phyloP scores from a whole-genome alignment of 2,888 invertebrate genomes.

The Drosophila seclusa region DNA sequence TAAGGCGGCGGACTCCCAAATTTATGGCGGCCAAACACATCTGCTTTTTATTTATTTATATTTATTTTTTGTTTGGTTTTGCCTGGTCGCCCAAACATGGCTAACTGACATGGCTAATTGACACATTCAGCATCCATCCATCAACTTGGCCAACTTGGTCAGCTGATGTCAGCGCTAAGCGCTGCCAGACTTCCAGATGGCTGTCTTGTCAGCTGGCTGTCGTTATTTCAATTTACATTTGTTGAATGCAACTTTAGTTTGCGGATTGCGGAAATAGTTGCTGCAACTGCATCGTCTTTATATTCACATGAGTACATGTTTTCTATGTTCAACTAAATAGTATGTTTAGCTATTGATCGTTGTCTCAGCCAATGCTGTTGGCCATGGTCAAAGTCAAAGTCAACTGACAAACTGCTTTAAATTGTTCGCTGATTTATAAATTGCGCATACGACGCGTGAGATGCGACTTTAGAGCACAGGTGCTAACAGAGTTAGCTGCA shows the following conservation, averaged over 20 bases:
- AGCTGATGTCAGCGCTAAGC: not conserved
- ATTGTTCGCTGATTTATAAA: slow-evolving; percentile 53
- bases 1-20: slow-evolving; percentile 43
- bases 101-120: slow-evolving; percentile 58
- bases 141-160: slow-evolving; percentile 35
- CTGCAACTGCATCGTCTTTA: slow-evolving; percentile 28
- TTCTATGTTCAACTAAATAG: slow-evolving; percentile 22
- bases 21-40: slow-evolving; percentile 41
- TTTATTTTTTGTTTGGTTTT: not conserved
- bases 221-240: slow-evolving; percentile 51
- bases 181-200: slow-evolving; percentile 10
- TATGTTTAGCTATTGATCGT: slow-evolving; percentile 42
- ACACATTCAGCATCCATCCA: slow-evolving; percentile 40
- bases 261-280: slow-evolving; percentile 67
- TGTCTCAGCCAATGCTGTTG: slow-evolving; percentile 10
- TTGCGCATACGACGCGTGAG: slow-evolving; percentile 50
- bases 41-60: not conserved
- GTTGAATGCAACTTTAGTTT: slow-evolving; percentile 29
- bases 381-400: slow-evolving; percentile 36
- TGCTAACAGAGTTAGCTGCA: slow-evolving; percentile 33
- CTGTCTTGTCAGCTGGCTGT: slow-evolving; percentile 44
- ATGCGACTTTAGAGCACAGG: slow-evolving; percentile 26
- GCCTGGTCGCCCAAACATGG: slow-evolving; percentile 38
- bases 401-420: slow-evolving; percentile 48
- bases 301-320: not conserved